phyloP scores from a whole-genome alignment of 2,113 vertebrate genomes.

The Acanthochromis polyacanthus region DNA sequence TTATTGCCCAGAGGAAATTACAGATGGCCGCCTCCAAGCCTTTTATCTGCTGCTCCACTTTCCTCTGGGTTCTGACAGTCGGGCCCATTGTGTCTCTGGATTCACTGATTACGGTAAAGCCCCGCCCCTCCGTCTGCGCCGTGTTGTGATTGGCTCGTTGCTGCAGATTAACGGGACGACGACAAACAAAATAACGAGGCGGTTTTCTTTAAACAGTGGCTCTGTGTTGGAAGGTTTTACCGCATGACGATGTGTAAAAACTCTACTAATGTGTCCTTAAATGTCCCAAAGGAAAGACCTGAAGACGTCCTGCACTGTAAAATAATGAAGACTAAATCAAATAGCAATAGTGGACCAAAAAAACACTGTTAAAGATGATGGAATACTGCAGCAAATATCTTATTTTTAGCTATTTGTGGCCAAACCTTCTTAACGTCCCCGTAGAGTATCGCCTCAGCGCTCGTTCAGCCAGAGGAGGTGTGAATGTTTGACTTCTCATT shows the following conservation, averaged over 20 bases:
- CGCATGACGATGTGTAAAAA: neutral
- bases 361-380: too few species aligned
- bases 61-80: slow-evolving; percentile 29
- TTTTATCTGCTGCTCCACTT: slow-evolving; percentile 35
- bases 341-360: too few species aligned
- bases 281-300: neutral
- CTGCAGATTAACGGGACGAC: neutral
- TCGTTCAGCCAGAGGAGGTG: too few species aligned
- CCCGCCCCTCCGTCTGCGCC: slow-evolving; percentile 8
- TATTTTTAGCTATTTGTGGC: too few species aligned
- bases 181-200: slow-evolving; percentile 27
- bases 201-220: slow-evolving; percentile 6
- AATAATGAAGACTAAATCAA: too few species aligned
- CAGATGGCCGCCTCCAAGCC: neutral
- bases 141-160: slow-evolving; percentile 58
- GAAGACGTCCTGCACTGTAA: neutral
- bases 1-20: slow-evolving; percentile 44
- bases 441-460: too few species aligned
- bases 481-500: too few species aligned
- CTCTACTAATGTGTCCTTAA: neutral
- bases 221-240: neutral
- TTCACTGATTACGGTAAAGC: slow-evolving; percentile 27
- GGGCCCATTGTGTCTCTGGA: slow-evolving; percentile 10
- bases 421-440: too few species aligned
- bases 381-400: too few species aligned